phyloP scores from a whole-genome alignment of 2,888 invertebrate species.

The Folsomia candida region DNA sequence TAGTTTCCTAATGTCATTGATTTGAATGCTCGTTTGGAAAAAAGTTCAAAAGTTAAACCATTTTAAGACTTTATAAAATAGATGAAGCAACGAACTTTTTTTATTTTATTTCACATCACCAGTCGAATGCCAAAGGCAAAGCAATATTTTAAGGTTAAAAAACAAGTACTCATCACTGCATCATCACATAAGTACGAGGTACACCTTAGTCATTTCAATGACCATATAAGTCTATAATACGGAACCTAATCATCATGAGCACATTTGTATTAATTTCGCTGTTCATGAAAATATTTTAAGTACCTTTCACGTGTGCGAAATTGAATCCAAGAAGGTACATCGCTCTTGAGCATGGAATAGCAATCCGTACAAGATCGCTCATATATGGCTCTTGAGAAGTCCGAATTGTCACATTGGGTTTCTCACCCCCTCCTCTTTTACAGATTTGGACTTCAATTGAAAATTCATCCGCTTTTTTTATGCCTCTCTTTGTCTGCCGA shows the following conservation, averaged over 20 bases:
- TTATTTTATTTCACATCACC: too few species aligned
- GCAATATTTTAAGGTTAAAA: too few species aligned
- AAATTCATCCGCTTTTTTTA: not conserved
- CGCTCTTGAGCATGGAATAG: not conserved
- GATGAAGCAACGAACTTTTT: too few species aligned
- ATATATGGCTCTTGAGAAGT: too few species aligned
- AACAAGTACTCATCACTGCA: not conserved
- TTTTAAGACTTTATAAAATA: too few species aligned
- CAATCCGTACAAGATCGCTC: not conserved
- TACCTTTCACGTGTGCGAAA: not conserved
- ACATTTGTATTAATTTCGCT: not conserved
- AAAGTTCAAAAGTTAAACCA: too few species aligned
- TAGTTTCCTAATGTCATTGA: too few species aligned
- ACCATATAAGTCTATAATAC: not conserved
- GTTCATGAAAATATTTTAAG: not conserved
- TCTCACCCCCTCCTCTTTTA: not conserved
- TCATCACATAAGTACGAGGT: not conserved
- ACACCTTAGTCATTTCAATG: not conserved
- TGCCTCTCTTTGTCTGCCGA: not conserved
- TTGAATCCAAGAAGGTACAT: not conserved
- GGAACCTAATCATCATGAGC: not conserved
- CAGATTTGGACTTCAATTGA: not conserved
- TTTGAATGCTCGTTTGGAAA: too few species aligned
- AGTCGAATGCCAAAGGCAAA: too few species aligned
- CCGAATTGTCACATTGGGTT: not conserved